Evolutionary conservation across 2,113 vertebrate species (phyloP).

Genomic region (Acanthisitta chloris): DNA sequence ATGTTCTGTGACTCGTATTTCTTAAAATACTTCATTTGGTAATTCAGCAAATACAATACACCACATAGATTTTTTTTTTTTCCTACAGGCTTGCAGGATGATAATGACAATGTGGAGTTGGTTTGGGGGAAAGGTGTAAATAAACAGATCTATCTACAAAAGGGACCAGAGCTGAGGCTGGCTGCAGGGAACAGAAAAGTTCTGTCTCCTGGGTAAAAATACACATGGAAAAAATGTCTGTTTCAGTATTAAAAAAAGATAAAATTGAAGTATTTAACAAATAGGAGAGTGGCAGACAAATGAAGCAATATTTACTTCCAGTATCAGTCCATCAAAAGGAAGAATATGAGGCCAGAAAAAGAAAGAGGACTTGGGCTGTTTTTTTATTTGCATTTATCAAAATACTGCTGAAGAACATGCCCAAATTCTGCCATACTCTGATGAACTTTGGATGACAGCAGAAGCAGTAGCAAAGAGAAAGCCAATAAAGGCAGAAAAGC

Average conservation of each 20-base stretch:
- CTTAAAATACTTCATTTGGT: conserved; percentile 7
- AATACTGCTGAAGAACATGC: not conserved
- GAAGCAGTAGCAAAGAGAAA: not conserved
- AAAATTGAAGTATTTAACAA: not conserved
- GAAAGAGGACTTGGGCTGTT: not conserved
- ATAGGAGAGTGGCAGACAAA: not conserved
- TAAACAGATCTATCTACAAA: not conserved
- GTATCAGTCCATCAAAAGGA: not conserved
- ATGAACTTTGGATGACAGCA: not conserved
- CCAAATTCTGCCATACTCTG: not conserved
- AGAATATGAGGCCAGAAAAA: conserved; percentile 3
- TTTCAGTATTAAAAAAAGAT: not conserved
- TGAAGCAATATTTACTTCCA: conserved; percentile 18
- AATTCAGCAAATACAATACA: conserved; percentile 1
- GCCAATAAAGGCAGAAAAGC: not conserved
- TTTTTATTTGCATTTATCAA: not conserved
- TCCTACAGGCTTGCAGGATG: not conserved
- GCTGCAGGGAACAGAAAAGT: not conserved
- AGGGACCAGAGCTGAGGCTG: not conserved
- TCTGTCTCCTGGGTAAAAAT: not conserved
- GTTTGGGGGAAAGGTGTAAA: not conserved
- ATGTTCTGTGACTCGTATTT: conserved; percentile 11
- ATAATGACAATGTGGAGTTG: not conserved
- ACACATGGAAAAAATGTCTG: not conserved
- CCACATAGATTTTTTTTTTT: not conserved